Conservation (phyloP, 2,888 invertebrate genomes). For the Bellardia pandia region DNA sequence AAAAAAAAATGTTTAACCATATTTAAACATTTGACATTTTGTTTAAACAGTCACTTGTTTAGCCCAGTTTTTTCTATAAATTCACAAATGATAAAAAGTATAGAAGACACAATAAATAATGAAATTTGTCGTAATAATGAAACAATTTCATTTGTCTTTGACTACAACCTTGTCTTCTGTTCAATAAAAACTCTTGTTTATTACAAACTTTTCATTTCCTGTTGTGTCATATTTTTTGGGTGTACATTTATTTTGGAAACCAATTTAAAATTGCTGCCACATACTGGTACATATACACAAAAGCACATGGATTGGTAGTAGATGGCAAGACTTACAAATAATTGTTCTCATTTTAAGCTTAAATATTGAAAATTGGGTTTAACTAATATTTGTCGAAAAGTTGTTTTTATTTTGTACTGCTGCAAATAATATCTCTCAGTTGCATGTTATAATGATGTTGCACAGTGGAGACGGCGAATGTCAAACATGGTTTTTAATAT, state of each 20-base stretch:
- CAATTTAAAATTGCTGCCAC: constrained; percentile 37
- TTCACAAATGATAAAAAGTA: not conserved
- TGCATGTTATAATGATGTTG: constrained; percentile 11
- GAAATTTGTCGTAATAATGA: constrained; percentile 32
- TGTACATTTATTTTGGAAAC: constrained; percentile 3
- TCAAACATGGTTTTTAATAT: too few relatives aligned
- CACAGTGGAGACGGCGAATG: too few relatives aligned
- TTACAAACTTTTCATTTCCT: constrained; percentile 51
- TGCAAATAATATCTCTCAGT: not conserved
- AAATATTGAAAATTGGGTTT: constrained; percentile 37
- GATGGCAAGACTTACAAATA: not conserved
- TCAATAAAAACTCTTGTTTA: not conserved
- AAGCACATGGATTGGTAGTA: not conserved
- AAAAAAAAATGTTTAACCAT: too few relatives aligned
- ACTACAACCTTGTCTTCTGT: too few relatives aligned
- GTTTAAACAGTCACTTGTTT: not conserved
- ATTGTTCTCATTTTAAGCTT: constrained; percentile 36
- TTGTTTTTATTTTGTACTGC: not conserved
- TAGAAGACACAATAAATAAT: not conserved
- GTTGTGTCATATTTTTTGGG: not conserved
- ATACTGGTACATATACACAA: not conserved
- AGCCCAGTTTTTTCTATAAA: not conserved
- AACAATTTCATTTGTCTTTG: constrained; percentile 59
- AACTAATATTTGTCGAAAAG: constrained; percentile 41
- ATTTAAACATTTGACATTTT: too few relatives aligned